Evolutionary conservation across 1,140 invertebrate genomes (phyloP).

Genomic region (Heliothis virescens): DNA sequence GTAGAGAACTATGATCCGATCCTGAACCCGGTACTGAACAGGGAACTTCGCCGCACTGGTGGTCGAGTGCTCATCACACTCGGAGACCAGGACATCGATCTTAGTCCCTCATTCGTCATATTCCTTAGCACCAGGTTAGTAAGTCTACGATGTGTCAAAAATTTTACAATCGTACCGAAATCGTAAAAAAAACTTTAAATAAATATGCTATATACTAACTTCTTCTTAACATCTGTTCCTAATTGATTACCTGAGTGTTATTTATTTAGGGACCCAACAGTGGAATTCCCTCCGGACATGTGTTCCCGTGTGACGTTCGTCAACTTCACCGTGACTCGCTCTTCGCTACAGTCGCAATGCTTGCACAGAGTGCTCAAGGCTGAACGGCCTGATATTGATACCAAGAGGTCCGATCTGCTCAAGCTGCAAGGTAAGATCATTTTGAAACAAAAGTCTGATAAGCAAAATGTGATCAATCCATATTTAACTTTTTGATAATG

Average conservation of each 20-base stretch:
- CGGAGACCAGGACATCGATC: constrained; percentile 99
- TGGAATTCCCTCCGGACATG: constrained; percentile 99
- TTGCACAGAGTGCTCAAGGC: constrained; percentile 99
- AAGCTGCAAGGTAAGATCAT: constrained; percentile 94
- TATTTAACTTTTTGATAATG: too few relatives aligned
- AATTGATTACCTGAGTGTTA: too few relatives aligned
- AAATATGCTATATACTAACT: too few relatives aligned
- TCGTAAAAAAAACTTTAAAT: too few relatives aligned
- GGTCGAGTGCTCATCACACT: constrained; percentile 97
- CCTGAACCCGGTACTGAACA: constrained; percentile 97
- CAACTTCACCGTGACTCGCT: constrained; percentile 99
- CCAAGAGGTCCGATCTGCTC: constrained; percentile 98
- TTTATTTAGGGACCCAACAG: constrained; percentile 99
- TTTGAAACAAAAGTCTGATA: too few relatives aligned
- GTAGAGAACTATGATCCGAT: constrained; percentile 99
- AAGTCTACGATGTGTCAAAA: too few relatives aligned
- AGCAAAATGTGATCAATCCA: too few relatives aligned
- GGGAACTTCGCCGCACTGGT: constrained; percentile 97
- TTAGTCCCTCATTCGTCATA: constrained; percentile 99
- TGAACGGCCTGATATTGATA: constrained; percentile 99
- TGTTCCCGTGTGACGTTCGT: constrained; percentile 99
- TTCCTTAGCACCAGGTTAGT: constrained; percentile 95
- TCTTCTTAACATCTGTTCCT: too few relatives aligned
- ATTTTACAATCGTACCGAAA: too few relatives aligned
- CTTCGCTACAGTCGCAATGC: constrained; percentile 99